Conservation (phyloP, 2,797 vertebrate species). For the Melanotaenia nigrans region DNA sequence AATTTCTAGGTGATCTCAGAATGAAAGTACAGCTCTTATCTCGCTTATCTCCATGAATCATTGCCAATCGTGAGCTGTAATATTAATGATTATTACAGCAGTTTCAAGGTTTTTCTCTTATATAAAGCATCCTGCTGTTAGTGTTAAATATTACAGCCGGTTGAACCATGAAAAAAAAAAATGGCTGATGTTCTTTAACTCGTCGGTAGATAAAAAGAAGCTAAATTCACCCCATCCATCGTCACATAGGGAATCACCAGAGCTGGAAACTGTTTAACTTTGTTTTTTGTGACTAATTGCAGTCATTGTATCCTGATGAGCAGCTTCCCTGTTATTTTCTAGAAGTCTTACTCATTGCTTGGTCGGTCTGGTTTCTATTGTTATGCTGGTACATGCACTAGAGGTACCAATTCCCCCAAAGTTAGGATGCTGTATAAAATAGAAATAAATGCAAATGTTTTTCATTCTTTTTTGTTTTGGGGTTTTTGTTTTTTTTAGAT, state of each 20-base stretch:
- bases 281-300: neutral
- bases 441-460: neutral
- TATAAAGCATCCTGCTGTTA: neutral
- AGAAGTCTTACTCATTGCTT: neutral
- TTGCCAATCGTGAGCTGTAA: neutral
- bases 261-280: constrained; percentile 60
- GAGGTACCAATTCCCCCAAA: neutral
- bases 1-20: neutral
- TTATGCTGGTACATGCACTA: neutral
- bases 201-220: too few species aligned
- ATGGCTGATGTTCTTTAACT: neutral
- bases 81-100: neutral
- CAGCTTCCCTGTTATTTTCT: constrained; percentile 35
- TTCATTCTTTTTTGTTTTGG: too few species aligned
- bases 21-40: neutral
- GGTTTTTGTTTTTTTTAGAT: too few species aligned
- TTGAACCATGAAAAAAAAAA: neutral
- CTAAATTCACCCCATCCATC: neutral
- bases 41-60: neutral
- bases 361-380: constrained; percentile 12
- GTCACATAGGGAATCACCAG: constrained; percentile 74
- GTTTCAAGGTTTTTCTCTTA: neutral
- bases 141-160: neutral
- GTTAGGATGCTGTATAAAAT: neutral
- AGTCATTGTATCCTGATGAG: constrained; percentile 33